Evolutionary conservation across 2,797 vertebrate species (phyloP).

Genomic region (Hipposideros larvatus): DNA sequence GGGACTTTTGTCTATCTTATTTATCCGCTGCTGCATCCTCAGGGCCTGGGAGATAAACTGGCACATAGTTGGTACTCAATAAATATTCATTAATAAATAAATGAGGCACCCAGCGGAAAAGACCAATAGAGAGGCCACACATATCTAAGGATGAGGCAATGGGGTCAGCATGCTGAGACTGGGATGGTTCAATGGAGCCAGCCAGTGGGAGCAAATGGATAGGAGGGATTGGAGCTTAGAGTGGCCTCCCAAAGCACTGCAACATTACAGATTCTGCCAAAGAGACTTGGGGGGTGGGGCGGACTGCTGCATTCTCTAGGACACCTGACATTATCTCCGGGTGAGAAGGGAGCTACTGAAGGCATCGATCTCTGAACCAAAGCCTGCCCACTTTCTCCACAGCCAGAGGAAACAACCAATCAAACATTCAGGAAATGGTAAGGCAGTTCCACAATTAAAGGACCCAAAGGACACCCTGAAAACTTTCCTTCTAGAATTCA

Average conservation of each 20-base stretch:
- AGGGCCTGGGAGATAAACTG: not conserved
- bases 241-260: not conserved
- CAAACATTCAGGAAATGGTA: not conserved
- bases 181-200: not conserved
- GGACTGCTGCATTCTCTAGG: not conserved
- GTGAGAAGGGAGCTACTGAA: not conserved
- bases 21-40: not conserved
- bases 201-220: not conserved
- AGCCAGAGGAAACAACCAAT: not conserved
- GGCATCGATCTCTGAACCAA: not conserved
- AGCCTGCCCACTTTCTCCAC: not conserved
- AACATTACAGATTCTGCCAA: not conserved
- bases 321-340: not conserved
- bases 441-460: not conserved
- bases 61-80: not conserved
- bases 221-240: not conserved
- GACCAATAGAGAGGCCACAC: not conserved
- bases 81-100: not conserved
- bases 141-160: not conserved
- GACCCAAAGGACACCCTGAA: not conserved
- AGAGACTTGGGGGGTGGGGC: not conserved
- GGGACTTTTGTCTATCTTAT: not conserved
- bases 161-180: not conserved
- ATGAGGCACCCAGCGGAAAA: not conserved
- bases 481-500: not conserved